These are phyloP conservation scores for Apoda limacodes DNA, from an alignment of 2,888 invertebrate genomes.

Conservation along the genomic window DNA sequence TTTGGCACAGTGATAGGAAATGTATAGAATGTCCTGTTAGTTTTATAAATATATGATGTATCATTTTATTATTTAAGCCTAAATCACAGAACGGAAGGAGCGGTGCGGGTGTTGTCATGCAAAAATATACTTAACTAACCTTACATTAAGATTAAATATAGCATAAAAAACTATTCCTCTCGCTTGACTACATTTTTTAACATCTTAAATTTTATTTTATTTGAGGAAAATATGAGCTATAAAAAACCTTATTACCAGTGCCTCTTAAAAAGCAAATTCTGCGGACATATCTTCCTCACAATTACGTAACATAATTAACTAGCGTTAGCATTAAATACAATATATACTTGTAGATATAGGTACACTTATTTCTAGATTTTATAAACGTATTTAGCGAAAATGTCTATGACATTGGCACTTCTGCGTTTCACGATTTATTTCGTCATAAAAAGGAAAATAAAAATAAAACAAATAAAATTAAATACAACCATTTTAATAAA, in stretches of 20 bases:
- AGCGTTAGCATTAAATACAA: too few relatives aligned
- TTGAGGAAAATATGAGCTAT: too few relatives aligned
- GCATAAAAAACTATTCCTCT: conserved; percentile 45
- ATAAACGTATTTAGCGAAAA: conserved; percentile 37
- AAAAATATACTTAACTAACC: conserved; percentile 49
- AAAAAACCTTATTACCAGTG: too few relatives aligned
- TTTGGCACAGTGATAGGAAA: conserved; percentile 60
- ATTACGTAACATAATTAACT: conserved; percentile 32
- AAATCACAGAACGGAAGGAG: conserved; percentile 63
- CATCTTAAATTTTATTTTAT: too few relatives aligned
- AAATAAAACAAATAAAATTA: conserved; percentile 24
- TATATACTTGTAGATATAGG: too few relatives aligned
- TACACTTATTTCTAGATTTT: too few relatives aligned
- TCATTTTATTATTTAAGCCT: conserved; percentile 38
- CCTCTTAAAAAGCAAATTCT: conserved; percentile 14
- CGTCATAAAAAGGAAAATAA: conserved; percentile 25
- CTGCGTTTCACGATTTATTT: too few relatives aligned
- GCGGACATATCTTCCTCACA: conserved; percentile 19
- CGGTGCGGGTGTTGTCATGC: conserved; percentile 54
- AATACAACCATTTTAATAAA: conserved; percentile 14
- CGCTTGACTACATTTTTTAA: conserved; percentile 7
- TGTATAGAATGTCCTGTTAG: too few relatives aligned
- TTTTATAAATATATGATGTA: conserved; percentile 35
- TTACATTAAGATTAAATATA: conserved; percentile 33
- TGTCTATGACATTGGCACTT: conserved; percentile 38